These are phyloP conservation scores for Blastobasis adustella DNA, from an alignment of 2,888 invertebrate species.

Conservation along the genomic window DNA sequence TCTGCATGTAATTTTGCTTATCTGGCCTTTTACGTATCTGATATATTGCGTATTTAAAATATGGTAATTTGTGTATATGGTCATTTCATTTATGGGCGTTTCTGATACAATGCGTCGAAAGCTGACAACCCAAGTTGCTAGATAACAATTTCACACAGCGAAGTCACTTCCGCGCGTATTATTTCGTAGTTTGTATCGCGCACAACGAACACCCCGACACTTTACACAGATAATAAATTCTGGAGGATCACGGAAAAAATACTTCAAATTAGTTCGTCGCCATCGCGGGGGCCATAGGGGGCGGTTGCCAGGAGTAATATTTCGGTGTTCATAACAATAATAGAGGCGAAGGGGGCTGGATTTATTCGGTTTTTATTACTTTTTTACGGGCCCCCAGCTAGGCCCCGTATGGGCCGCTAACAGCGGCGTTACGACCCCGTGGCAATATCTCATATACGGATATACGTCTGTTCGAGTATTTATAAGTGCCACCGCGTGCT, in stretches of 20 bases:
- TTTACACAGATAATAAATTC: no score
- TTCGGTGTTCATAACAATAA: slow-evolving; percentile 67
- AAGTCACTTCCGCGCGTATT: no score
- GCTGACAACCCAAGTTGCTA: no score
- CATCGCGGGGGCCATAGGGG: slow-evolving; percentile 11
- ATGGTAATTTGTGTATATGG: no score
- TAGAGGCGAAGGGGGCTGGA: slow-evolving; percentile 44
- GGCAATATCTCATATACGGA: slow-evolving; percentile 5
- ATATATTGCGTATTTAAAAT: no score
- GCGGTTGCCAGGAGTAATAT: slow-evolving; percentile 45
- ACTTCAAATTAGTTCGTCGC: slow-evolving; percentile 28
- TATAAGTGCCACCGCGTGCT: background rate
- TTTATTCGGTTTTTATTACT: slow-evolving; percentile 71
- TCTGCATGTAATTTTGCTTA: no score
- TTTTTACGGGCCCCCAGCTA: slow-evolving; percentile 55
- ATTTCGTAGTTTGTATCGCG: no score
- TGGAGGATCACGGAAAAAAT: slow-evolving; percentile 12
- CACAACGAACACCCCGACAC: no score
- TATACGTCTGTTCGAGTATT: background rate
- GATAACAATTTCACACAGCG: no score
- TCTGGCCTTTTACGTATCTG: no score
- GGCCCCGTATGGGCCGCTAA: slow-evolving; percentile 30
- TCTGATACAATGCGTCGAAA: no score
- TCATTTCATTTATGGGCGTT: no score
- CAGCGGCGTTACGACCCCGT: slow-evolving; percentile 44